These are phyloP conservation scores for Sclerurus mexicanus DNA, from an alignment of 2,113 vertebrate genomes.

Conservation along the genomic window DNA sequence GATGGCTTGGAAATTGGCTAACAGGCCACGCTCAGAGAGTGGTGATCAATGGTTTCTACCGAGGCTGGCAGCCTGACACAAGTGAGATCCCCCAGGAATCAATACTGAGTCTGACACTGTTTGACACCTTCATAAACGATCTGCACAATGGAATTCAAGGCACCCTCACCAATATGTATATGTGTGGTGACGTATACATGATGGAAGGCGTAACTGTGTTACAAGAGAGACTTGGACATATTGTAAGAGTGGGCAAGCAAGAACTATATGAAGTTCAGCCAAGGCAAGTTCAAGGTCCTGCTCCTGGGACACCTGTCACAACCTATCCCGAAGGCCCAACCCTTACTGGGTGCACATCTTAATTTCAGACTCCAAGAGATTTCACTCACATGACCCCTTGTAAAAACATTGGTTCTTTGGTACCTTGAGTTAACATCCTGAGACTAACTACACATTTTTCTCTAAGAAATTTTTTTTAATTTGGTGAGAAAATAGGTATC, in stretches of 20 bases:
- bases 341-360: no score
- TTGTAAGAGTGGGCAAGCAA: not conserved
- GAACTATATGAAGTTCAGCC: not conserved
- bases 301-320: no score
- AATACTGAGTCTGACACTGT: rapidly evolving
- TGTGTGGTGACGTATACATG: not conserved
- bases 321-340: no score
- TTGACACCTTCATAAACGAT: not conserved
- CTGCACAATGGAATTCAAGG: not conserved
- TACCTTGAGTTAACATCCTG: no score
- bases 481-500: no score
- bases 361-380: no score
- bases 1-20: not conserved
- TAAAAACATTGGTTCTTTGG: no score
- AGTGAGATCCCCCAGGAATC: not conserved
- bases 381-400: no score
- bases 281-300: not conserved
- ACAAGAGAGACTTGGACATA: not conserved
- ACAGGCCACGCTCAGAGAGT: not conserved
- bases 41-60: not conserved
- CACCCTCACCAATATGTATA: not conserved
- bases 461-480: no score
- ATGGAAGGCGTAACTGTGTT: not conserved
- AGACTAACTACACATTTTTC: no score
- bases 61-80: not conserved